phyloP scores from a whole-genome alignment of 2,113 vertebrate species.

The Syngnathoides biaculeatus region DNA sequence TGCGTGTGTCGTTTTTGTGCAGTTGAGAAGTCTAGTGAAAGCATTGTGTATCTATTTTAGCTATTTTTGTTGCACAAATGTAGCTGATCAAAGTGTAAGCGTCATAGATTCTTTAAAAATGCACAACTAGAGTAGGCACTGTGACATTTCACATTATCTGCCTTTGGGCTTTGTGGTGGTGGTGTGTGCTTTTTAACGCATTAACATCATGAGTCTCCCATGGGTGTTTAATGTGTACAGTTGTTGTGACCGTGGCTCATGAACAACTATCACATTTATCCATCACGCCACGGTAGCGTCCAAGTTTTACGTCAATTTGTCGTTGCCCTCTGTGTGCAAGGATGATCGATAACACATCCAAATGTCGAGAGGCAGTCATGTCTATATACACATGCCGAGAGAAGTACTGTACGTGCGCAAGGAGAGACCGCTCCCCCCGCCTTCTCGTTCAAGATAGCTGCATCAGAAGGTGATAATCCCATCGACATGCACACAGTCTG shows the following conservation, averaged over 20 bases:
- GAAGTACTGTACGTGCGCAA: not conserved
- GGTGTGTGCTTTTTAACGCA: not conserved
- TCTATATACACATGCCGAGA: not conserved
- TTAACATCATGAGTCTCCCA: not conserved
- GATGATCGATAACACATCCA: not conserved
- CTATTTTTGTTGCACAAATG: not conserved
- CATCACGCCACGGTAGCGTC: not conserved
- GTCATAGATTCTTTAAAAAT: not conserved
- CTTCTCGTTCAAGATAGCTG: constrained; percentile 16
- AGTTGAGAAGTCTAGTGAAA: not conserved
- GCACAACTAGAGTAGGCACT: no score
- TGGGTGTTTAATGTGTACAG: not conserved
- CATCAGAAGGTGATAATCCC: constrained; percentile 53
- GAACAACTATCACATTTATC: not conserved
- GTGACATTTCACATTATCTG: not conserved
- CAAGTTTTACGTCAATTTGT: constrained; percentile 1
- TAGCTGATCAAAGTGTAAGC: not conserved
- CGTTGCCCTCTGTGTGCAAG: not conserved
- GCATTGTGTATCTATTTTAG: not conserved
- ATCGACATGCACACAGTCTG: constrained; percentile 33
- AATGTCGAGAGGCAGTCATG: not conserved
- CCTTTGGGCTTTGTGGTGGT: not conserved
- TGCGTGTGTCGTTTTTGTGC: not conserved
- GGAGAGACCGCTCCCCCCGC: not conserved
- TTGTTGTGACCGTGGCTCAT: not conserved